Base-by-base conservation (phyloP, 2,113 vertebrate genomes). In the Vulpes vulpes region DNA sequence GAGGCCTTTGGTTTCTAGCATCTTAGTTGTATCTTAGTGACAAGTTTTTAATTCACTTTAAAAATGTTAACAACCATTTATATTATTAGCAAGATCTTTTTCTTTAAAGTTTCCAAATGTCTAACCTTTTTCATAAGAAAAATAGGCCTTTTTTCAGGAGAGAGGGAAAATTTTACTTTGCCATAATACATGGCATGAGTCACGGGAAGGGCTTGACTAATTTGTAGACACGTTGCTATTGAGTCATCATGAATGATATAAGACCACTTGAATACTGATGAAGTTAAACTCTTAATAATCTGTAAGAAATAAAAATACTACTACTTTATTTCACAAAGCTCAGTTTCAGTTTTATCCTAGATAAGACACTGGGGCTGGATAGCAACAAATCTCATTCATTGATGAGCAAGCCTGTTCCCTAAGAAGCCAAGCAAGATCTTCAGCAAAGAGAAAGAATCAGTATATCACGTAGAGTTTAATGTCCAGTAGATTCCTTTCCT, bases 291-390 rank as follows among this genome's bases (percentile, higher is more conserved):
- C 89, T 96, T 94, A 95, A 84, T 86, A 93, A 96, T 91, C 88
- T 91, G 82, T n/a, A 83, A 96, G 62, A 97, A 97, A 96, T 95
- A 96, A 97, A 97, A 96, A 91, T 78, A 97, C 67, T 95, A 87
- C 90, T 96, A 71, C 38, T 91, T 74, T 93, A 92, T 74, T 94
- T 82, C 87, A 83, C 15, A 53, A 91, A 94, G 32, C 22, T 86
- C 62, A 43, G 5, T 89, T 97, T 96, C 67, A 65, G 19, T 79
- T 96, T 97, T 91, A 80, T 27, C 60, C 84, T 86, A 71, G 49
- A 82, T 80, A 55, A 91, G 27, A 88, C n/a, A 88, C 1, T 74
- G 30, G 30, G 8, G 53, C 60, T 91, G 79, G 67, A 85, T 51
- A 17, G 30, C 16, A 91, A 60, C 35, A 71, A 73, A 83, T 94